phyloP scores from a whole-genome alignment of 2,888 invertebrate genomes.

The Melinaea marsaeus region DNA sequence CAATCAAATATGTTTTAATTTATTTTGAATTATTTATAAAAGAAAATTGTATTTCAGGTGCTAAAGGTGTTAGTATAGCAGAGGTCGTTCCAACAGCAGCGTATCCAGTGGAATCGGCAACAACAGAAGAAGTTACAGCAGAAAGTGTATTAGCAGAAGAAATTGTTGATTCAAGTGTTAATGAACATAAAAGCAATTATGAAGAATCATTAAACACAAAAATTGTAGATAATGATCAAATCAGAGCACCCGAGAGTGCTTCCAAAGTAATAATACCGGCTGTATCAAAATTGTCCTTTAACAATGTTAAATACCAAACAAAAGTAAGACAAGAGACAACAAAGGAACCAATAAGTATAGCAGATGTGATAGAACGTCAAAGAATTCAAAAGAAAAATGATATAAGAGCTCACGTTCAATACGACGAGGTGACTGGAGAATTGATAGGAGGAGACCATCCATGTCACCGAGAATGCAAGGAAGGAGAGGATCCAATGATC shows the following conservation, averaged over 20 bases:
- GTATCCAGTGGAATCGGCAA: conserved; percentile 15
- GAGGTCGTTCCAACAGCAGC: conserved; percentile 37
- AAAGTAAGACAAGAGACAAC: conserved; percentile 38
- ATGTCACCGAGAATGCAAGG: conserved; percentile 82
- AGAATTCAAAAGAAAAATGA: conserved; percentile 49
- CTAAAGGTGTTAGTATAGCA: conserved; percentile 46
- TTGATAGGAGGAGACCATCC: conserved; percentile 70
- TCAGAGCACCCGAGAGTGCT: conserved; percentile 54
- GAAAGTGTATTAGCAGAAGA: background rate
- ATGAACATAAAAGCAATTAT: conserved; percentile 14
- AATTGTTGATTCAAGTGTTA: conserved; percentile 14
- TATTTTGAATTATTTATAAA: too few relatives aligned
- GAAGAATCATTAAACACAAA: conserved; percentile 33
- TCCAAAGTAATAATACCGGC: conserved; percentile 57
- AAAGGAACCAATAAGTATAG: conserved; percentile 36
- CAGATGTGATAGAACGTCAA: conserved; percentile 34
- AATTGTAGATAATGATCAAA: conserved; percentile 39
- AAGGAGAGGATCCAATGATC: conserved; percentile 79
- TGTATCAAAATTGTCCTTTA: conserved; percentile 44
- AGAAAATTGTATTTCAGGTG: conserved; percentile 45
- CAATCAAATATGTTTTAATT: too few relatives aligned
- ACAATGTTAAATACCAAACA: conserved; percentile 44
- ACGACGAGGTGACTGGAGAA: conserved; percentile 69
- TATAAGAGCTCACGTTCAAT: conserved; percentile 55
- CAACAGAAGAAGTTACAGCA: conserved; percentile 23